Conservation (phyloP, 2,888 invertebrate genomes). For the Amiota minor region DNA sequence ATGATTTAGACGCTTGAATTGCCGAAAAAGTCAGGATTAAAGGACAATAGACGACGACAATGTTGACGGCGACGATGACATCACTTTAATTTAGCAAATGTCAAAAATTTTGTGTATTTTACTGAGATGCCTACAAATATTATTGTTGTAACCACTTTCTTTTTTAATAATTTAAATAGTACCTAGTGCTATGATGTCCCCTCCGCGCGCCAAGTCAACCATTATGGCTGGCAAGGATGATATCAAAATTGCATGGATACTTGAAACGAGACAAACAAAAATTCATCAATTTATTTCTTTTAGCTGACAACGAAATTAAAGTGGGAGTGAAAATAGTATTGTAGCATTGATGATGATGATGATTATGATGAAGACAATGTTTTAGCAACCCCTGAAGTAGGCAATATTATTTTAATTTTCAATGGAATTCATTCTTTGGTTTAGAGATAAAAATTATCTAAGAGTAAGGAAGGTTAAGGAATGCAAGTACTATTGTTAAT, state of each 20-base stretch:
- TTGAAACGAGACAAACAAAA: conserved; percentile 45
- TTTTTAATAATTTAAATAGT: conserved; percentile 62
- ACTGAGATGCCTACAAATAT: conserved; percentile 24
- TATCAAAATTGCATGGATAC: neutral
- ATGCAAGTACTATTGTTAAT: too few relatives aligned
- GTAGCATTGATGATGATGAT: conserved; percentile 31
- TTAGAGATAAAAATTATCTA: too few relatives aligned
- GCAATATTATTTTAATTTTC: conserved; percentile 33
- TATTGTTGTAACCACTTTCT: conserved; percentile 41
- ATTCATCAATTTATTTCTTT: conserved; percentile 50
- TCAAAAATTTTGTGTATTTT: conserved; percentile 46
- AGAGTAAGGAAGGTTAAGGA: too few relatives aligned
- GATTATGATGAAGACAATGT: conserved; percentile 30
- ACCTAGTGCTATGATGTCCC: too few relatives aligned
- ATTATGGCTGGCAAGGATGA: too few relatives aligned
- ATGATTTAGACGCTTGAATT: conserved; percentile 13
- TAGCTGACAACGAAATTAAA: neutral
- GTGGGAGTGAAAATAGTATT: conserved; percentile 31
- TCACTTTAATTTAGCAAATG: conserved; percentile 61
- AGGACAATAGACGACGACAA: conserved; percentile 1
- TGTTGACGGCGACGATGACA: conserved; percentile 29
- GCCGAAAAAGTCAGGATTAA: conserved; percentile 13
- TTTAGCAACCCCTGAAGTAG: conserved; percentile 48
- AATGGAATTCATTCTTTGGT: too few relatives aligned
- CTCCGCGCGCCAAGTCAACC: too few relatives aligned